Evolutionary conservation across 2,888 invertebrate genomes (phyloP), one percentile per base, ranked within the genome.

Genomic region (Nomada ferruginata): DNA sequence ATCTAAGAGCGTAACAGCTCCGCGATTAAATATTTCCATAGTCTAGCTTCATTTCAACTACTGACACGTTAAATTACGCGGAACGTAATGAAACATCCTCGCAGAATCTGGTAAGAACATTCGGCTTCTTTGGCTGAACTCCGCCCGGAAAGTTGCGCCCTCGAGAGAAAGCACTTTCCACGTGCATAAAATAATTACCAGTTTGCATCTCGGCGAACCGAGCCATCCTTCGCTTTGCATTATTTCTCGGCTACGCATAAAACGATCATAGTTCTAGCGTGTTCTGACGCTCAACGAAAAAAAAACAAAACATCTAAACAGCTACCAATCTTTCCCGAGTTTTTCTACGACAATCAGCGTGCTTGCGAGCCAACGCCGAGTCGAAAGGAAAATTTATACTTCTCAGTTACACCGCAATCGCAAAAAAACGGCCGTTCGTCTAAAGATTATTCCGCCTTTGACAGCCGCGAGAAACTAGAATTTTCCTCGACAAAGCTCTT

Each of bases 121-220:
- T 79, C 53, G 60, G 36, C 60, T 65, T 60, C 60, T 79, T 79
- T 15, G 60, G 26, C 36, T 2, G 26, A 65, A 77, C 26, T 77
- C 61, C 36, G 47, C 23, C 20, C 26, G 15, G 59, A 70, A 71
- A 70, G 59, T 77, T 71, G 59, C 23, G 36, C 60, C 13, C 70
- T 36, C 65, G 1, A 15, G 64, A 70, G 79, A 78, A 78, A 79
- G 52, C 68, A 59, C 47, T 55, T 65, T 29, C 65, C n/a, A 15
- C 66, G 59, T 50, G 52, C 60, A 77, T 70, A 65, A 78, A 78
- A 78, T 78, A 78, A 79, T 79, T 78, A 78, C 47, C 65, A 44
- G n/a, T 15, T 53, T 36, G 64, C 36, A 64, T 9, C 44, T n/a
- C 13, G 66, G 29, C 53, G 29, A 50, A 64, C n/a, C n/a, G 42